Evolutionary conservation across 2,113 vertebrate genomes (phyloP).

Genomic region (Oceanodroma tethys): DNA sequence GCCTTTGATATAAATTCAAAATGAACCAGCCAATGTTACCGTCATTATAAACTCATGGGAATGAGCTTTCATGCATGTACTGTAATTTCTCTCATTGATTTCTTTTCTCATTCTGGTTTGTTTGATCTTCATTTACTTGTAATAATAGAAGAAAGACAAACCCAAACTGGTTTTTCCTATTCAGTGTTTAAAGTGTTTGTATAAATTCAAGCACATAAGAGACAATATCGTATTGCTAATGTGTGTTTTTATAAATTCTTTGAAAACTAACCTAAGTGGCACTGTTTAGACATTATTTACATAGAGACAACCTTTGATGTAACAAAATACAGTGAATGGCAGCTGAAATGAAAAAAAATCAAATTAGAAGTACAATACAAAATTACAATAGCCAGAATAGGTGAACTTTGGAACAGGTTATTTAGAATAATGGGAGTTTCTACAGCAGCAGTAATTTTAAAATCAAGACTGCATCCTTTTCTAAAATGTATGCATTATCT

Average conservation of each 20-base stretch:
- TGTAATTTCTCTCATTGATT: neutral
- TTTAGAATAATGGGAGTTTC: neutral
- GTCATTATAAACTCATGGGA: neutral
- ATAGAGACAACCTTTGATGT: neutral
- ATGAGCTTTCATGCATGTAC: neutral
- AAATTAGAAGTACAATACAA: neutral
- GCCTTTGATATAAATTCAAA: conserved; percentile 14
- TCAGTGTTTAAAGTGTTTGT: neutral
- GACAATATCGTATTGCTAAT: neutral
- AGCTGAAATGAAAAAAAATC: neutral
- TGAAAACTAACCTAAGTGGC: neutral
- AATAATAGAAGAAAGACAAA: neutral
- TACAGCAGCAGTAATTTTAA: neutral
- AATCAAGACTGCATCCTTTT: neutral
- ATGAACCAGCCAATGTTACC: neutral
- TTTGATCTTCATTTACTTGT: conserved; percentile 21
- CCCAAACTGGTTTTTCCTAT: neutral
- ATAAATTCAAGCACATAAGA: neutral
- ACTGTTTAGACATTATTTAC: neutral
- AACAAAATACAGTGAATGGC: neutral
- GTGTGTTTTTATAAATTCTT: neutral
- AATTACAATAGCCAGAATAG: neutral
- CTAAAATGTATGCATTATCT: neutral
- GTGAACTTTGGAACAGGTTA: neutral
- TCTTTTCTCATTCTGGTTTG: neutral